These are phyloP conservation scores for Macroglossus sobrinus DNA, from an alignment of 2,113 vertebrate genomes.

Conservation along the genomic window DNA sequence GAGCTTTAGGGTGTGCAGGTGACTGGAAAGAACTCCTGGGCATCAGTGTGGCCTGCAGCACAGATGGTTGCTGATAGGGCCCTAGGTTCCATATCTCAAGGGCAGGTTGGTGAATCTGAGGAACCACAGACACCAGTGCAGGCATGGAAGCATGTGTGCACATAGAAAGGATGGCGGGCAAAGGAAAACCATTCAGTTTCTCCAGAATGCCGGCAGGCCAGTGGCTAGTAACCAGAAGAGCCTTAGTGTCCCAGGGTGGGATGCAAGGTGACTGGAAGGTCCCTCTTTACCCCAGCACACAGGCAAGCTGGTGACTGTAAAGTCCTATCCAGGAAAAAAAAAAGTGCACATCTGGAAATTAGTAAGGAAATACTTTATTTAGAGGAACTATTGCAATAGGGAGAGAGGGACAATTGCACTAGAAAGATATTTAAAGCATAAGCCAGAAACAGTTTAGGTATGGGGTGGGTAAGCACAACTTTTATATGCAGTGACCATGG, in stretches of 20 bases:
- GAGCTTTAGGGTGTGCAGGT: accelerated
- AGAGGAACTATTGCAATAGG: background rate
- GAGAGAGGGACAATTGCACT: background rate
- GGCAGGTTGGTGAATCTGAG: background rate
- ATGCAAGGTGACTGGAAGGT: background rate
- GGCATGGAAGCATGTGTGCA: accelerated
- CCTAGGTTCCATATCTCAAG: background rate
- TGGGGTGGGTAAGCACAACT: background rate
- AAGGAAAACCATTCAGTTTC: background rate
- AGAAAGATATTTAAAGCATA: background rate
- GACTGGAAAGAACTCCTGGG: background rate
- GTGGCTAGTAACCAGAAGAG: background rate
- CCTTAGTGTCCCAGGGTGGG: background rate
- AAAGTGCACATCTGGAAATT: background rate
- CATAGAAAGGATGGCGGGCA: background rate
- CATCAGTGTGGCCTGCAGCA: background rate
- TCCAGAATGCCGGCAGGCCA: background rate
- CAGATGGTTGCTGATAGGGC: background rate
- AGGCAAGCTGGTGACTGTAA: background rate
- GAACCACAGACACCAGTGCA: background rate
- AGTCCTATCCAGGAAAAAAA: background rate
- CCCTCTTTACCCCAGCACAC: background rate
- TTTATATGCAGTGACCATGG: background rate
- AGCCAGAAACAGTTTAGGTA: background rate
- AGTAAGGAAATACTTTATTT: background rate